These are phyloP conservation scores for Propithecus deckenii DNA, from an alignment of 2,797 vertebrate genomes.

Conservation along the genomic window DNA sequence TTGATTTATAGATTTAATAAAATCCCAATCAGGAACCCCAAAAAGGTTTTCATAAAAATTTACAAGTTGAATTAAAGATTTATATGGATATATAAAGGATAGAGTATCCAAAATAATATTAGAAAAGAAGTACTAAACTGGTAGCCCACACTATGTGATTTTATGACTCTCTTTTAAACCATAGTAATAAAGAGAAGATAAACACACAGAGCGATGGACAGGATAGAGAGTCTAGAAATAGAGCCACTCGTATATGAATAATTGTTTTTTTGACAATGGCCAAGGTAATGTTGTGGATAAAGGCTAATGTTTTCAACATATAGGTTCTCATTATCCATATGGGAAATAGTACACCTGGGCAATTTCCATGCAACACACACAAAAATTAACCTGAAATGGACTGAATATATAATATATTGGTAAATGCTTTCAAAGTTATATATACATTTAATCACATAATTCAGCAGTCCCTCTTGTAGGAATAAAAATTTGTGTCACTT, in stretches of 20 bases:
- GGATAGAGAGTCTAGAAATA: not conserved
- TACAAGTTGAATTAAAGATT: not conserved
- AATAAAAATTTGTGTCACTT: not conserved
- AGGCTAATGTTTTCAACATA: not conserved
- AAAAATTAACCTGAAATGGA: not conserved
- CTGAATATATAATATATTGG: not conserved
- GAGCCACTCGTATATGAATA: accelerated
- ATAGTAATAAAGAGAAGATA: not conserved
- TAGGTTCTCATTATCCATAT: not conserved
- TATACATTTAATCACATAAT: not conserved
- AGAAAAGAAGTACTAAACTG: not conserved
- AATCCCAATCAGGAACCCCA: not conserved
- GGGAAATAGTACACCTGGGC: not conserved
- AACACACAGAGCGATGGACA: not conserved
- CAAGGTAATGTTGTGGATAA: not conserved
- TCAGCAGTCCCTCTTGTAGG: not conserved
- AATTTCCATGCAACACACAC: not conserved
- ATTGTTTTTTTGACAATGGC: not conserved
- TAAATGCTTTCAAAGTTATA: not conserved
- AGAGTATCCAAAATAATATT: not conserved
- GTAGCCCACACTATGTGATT: not conserved
- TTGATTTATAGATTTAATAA: not conserved
- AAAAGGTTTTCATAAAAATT: not conserved
- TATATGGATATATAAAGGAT: not conserved
- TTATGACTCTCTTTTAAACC: not conserved